phyloP scores from a whole-genome alignment of 2,797 vertebrate genomes.

The Peromyscus nudipes region DNA sequence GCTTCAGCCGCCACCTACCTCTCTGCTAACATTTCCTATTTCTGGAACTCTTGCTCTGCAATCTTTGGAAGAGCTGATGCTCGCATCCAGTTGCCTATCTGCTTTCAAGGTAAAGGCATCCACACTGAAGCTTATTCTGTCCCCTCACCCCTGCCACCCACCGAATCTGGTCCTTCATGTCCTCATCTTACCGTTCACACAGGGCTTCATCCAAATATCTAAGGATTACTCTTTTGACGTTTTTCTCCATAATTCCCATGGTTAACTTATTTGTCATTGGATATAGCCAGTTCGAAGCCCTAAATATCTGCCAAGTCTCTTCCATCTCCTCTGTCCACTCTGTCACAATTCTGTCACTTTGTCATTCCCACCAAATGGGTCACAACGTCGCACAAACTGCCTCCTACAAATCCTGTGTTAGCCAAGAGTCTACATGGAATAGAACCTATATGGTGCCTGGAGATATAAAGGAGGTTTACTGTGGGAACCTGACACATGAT shows the following conservation, averaged over 20 bases:
- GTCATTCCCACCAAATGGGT: neutral
- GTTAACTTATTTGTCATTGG: neutral
- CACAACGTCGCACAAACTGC: neutral
- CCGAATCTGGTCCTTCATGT: neutral
- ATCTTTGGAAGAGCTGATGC: neutral
- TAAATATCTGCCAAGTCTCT: neutral
- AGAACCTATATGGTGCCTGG: neutral
- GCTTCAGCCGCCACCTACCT: neutral
- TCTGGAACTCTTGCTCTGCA: conserved; percentile 3
- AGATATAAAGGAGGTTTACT: neutral
- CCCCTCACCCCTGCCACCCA: neutral
- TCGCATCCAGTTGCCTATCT: neutral
- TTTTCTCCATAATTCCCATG: neutral
- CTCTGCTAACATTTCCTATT: neutral
- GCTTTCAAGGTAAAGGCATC: neutral
- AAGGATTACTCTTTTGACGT: neutral
- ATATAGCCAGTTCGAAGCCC: neutral
- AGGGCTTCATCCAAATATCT: neutral
- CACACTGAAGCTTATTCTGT: neutral
- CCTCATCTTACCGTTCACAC: neutral
- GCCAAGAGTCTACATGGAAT: neutral
- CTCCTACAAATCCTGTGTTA: neutral
- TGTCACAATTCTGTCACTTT: neutral
- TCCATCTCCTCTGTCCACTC: neutral
- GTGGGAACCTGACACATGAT: neutral